These are phyloP conservation scores for Ictalurus punctatus DNA, from an alignment of 2,113 vertebrate genomes.

Conservation along the genomic window DNA sequence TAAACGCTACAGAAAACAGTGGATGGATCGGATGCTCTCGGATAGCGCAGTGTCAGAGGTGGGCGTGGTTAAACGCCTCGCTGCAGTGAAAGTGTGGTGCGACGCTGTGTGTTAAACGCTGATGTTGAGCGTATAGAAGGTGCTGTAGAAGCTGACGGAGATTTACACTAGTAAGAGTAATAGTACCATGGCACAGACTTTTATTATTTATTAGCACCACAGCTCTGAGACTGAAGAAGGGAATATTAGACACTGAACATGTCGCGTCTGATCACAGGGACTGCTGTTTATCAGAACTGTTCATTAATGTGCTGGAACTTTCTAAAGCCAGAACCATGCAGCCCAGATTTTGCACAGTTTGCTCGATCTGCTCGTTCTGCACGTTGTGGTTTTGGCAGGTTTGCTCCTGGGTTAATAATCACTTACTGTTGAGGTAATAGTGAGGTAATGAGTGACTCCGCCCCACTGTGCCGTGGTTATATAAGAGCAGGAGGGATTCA, in stretches of 20 bases:
- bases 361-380: background rate
- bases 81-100: too few species aligned
- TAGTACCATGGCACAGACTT: background rate
- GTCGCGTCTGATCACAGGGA: background rate
- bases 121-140: too few species aligned
- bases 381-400: background rate
- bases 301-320: background rate
- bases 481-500: background rate
- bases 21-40: too few species aligned
- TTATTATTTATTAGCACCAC: background rate
- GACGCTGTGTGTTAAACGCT: too few species aligned
- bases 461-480: background rate
- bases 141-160: background rate
- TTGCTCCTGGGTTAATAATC: background rate
- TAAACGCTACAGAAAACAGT: too few species aligned
- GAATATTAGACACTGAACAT: background rate
- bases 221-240: background rate
- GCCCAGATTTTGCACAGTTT: background rate
- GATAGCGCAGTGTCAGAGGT: background rate
- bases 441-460: slow-evolving; percentile 21
- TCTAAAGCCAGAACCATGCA: too few species aligned
- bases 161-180: background rate
- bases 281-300: background rate
- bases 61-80: too few species aligned
- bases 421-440: background rate